Percentiles rank a stretch among this genome's conserved stretches.
These are phyloP conservation scores for Cenopis cana DNA, from an alignment of 2,888 invertebrate species.

Conservation along the genomic window DNA sequence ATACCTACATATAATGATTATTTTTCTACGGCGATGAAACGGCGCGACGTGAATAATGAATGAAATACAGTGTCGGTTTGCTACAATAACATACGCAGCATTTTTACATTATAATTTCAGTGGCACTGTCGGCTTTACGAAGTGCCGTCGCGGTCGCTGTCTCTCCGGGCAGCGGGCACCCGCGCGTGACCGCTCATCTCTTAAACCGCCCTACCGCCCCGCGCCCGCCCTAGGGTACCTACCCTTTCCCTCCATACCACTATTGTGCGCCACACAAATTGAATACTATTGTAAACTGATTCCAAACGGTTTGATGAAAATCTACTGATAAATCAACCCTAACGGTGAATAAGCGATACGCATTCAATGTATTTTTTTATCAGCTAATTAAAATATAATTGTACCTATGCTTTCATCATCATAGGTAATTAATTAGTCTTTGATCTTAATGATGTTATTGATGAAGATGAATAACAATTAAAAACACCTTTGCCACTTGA, in stretches of 20 bases:
- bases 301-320: slow-evolving; percentile 11
- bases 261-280: slow-evolving; percentile 20
- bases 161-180: slow-evolving; percentile 64
- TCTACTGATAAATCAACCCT: not conserved
- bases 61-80: not conserved
- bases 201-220: slow-evolving; percentile 54
- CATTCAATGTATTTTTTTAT: slow-evolving; percentile 16
- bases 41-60: not conserved
- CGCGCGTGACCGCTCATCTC: slow-evolving; percentile 79
- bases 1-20: too few relatives aligned
- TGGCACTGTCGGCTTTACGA: slow-evolving; percentile 51
- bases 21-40: too few relatives aligned
- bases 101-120: slow-evolving; percentile 20
- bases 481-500: too few relatives aligned
- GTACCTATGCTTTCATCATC: too few relatives aligned
- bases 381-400: slow-evolving; percentile 9
- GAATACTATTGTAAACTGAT: slow-evolving; percentile 23
- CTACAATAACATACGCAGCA: not conserved
- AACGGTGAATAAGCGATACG: slow-evolving; percentile 5
- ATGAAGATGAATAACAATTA: too few relatives aligned
- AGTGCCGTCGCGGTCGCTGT: slow-evolving; percentile 58
- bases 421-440: too few relatives aligned
- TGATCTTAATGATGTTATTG: too few relatives aligned
- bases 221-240: slow-evolving; percentile 29
- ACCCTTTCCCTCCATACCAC: not conserved